These are phyloP conservation scores for Mormyrus proboscirostris DNA, from an alignment of 2,797 vertebrate species.

Conservation along the genomic window DNA sequence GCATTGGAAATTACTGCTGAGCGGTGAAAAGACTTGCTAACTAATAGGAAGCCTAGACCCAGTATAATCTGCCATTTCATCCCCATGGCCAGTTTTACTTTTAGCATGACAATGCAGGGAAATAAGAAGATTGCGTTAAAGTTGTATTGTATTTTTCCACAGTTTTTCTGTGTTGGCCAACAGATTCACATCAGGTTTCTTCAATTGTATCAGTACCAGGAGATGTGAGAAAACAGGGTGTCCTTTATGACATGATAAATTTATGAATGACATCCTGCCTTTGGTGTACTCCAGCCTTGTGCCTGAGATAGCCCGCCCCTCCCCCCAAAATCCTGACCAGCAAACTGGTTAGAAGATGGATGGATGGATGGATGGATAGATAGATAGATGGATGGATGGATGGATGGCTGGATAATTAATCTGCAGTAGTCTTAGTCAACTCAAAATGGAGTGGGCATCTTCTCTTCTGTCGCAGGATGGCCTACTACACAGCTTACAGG, in stretches of 20 bases:
- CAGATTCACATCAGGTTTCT: not conserved
- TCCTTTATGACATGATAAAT: not conserved
- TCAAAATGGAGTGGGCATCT: not conserved
- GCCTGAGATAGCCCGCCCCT: not conserved
- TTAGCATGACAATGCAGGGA: not conserved
- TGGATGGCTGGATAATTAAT: not conserved
- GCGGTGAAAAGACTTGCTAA: not conserved
- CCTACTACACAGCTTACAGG: slow-evolving; percentile 55
- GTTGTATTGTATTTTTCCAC: not conserved
- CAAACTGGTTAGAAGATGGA: not conserved
- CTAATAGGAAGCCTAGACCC: not conserved
- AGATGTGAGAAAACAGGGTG: not conserved
- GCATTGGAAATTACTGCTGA: not conserved
- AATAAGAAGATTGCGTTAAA: not conserved
- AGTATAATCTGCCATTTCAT: not conserved
- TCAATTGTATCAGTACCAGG: not conserved
- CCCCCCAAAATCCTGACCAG: not conserved
- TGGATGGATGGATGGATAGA: not conserved
- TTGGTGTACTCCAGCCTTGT: not conserved
- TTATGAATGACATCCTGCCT: not conserved
- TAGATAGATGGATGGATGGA: not conserved
- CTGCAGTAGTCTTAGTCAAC: not conserved
- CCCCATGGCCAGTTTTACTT: not conserved
- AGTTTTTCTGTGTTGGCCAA: not conserved
- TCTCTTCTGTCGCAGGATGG: slow-evolving; percentile 48